Conservation (phyloP, 2,888 invertebrate species). For the Cordilura impudica region DNA sequence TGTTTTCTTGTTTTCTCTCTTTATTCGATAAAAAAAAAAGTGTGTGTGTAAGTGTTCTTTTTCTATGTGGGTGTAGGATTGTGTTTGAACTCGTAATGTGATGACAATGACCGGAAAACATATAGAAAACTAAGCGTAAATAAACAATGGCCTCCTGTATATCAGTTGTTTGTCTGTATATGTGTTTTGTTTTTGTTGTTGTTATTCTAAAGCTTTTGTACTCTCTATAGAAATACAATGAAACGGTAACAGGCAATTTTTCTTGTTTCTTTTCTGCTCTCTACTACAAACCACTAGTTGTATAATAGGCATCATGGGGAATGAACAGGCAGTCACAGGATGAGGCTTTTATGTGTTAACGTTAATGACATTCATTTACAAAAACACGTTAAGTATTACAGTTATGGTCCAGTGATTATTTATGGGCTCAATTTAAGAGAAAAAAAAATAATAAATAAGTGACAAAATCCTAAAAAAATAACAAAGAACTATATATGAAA, state of each 20-base stretch:
- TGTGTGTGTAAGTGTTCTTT: not conserved
- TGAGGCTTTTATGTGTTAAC: constrained; percentile 49
- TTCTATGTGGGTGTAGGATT: not conserved
- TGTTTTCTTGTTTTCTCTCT: constrained; percentile 5
- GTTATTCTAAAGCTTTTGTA: constrained; percentile 3
- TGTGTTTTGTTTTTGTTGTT: not conserved
- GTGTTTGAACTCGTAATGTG: constrained; percentile 7
- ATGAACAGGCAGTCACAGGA: no score
- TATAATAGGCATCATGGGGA: not conserved
- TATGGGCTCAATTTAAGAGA: constrained; percentile 20
- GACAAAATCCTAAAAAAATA: not conserved
- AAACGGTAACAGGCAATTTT: constrained; percentile 58
- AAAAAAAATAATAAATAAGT: not conserved
- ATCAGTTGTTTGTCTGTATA: not conserved
- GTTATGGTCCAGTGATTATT: constrained; percentile 56
- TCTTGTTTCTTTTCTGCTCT: constrained; percentile 10
- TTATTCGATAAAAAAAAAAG: no score
- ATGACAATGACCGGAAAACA: constrained; percentile 61
- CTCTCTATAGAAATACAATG: constrained; percentile 22
- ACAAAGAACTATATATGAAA: not conserved
- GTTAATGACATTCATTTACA: constrained; percentile 60
- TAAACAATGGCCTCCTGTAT: constrained; percentile 36
- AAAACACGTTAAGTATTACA: constrained; percentile 55
- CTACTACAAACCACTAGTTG: constrained; percentile 4
- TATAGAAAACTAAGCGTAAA: constrained; percentile 53